Base-by-base conservation (phyloP, 1,140 invertebrate genomes). In the Pristionchus pacificus region DNA sequence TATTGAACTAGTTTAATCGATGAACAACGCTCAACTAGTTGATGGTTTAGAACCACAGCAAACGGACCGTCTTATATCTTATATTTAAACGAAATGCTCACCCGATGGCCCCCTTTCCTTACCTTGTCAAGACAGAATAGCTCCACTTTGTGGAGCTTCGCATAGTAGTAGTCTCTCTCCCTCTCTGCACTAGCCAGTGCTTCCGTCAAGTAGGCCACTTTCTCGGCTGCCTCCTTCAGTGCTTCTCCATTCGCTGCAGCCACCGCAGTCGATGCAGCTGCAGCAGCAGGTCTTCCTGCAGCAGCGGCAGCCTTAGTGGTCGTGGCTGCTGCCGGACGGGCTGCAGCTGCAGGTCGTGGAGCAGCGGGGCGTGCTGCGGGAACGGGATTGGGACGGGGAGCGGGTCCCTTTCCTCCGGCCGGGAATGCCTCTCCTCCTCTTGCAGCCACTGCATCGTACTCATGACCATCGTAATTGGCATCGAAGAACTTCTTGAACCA, bases 401-500 rank as follows among this genome's bases (percentile, higher is more conserved):
- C 15, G 19, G 60, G 58, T 19, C 33, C 60, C 2, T 55, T 58
- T 6, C 33, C 33, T 55, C 30, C 63, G n/a, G 65, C 55, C 33
- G 38, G 63, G 19, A 65, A 65, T 27, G 27, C 24, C 69, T 70
- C 70, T 68, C 70, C 70, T 59, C 58, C 66, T 27, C 70, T 30
- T 15, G 69, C 68, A 14, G n/a, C 64, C 3, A 72, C 19, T 14
- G 70, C 65, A 28, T 72, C 70, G 38, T 72, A 72, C 29, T 58
- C 49, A 2, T 13, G 31, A 67, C 93, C 93, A 84, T 95, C 92
- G 86, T 95, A 96, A 88, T 98, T 97, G 63, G 93, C 93, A 88
- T 97, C 94, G 88, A 97, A 98, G 87, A 98, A 97, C 84, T 96
- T 96, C 88, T 97, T 97, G 87, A 97, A 98, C 95, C 95, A 98